Percentiles rank a stretch among this genome's conserved stretches.
phyloP scores from a whole-genome alignment of 2,113 vertebrate species.

The Tichodroma muraria region DNA sequence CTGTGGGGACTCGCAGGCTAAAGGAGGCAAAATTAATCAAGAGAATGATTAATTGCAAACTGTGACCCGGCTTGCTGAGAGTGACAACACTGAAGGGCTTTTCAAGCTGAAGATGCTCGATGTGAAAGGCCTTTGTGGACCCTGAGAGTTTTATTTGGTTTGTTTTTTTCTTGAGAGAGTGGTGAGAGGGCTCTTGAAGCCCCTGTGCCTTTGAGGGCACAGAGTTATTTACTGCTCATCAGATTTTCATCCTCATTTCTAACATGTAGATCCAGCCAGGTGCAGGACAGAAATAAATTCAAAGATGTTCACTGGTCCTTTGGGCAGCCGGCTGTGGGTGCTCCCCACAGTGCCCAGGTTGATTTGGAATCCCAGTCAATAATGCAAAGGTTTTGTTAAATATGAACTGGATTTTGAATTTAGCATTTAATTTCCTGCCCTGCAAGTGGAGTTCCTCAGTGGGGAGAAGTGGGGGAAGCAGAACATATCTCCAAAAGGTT shows the following conservation, averaged over 20 bases:
- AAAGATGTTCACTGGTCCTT: background rate
- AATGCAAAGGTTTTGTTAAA: background rate
- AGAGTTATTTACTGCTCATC: background rate
- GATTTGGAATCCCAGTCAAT: background rate
- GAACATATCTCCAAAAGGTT: background rate
- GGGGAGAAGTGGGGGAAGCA: background rate
- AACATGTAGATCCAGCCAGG: background rate
- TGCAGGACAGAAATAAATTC: background rate
- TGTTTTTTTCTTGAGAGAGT: background rate
- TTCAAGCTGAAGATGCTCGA: background rate
- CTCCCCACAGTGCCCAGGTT: background rate
- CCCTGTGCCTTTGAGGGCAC: background rate
- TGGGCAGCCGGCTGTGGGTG: background rate
- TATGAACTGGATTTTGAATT: background rate
- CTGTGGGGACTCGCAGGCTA: background rate
- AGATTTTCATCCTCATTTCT: background rate
- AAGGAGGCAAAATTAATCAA: slow-evolving; percentile 5
- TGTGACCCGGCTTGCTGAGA: background rate
- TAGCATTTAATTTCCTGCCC: background rate
- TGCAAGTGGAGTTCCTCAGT: background rate
- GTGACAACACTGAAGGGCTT: background rate
- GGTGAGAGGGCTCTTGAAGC: background rate
- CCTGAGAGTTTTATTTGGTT: background rate
- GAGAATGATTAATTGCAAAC: background rate
- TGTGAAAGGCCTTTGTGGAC: background rate